These are phyloP conservation scores for Ferrisia virgata DNA, from an alignment of 2,888 invertebrate genomes.

Conservation along the genomic window DNA sequence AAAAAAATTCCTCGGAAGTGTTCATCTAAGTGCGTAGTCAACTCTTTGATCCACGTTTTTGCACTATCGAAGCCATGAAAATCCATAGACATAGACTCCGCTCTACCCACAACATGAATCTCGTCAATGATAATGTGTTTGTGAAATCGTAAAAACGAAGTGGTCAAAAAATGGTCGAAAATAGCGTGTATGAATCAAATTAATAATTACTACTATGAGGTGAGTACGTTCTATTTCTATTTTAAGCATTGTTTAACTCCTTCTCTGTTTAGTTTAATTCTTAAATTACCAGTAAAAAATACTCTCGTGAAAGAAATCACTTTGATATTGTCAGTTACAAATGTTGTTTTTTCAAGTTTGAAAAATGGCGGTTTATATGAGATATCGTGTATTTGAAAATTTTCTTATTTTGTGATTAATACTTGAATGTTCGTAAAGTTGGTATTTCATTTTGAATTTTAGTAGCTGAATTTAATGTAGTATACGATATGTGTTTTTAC, in stretches of 20 bases:
- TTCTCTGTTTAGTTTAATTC: not conserved
- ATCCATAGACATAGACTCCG: not conserved
- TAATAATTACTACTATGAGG: not conserved
- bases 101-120: not conserved
- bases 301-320: not conserved
- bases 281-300: not conserved
- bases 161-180: not conserved
- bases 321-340: not conserved
- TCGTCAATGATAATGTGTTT: not conserved
- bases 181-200: not conserved
- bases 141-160: not conserved
- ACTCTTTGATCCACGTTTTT: not conserved
- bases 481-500: not conserved
- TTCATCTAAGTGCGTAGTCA: not conserved
- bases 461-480: not conserved
- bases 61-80: not conserved
- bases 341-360: constrained; percentile 5
- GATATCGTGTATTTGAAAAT: not conserved
- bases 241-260: not conserved
- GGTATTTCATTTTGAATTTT: not conserved
- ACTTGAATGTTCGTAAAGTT: not conserved
- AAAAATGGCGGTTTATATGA: constrained; percentile 36
- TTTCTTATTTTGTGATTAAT: not conserved
- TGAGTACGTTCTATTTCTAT: not conserved
- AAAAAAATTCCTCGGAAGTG: not conserved